Evolutionary conservation across 1,140 invertebrate genomes (phyloP), one percentile per base, ranked within the genome.

Genomic region (Bombus consobrinus): DNA sequence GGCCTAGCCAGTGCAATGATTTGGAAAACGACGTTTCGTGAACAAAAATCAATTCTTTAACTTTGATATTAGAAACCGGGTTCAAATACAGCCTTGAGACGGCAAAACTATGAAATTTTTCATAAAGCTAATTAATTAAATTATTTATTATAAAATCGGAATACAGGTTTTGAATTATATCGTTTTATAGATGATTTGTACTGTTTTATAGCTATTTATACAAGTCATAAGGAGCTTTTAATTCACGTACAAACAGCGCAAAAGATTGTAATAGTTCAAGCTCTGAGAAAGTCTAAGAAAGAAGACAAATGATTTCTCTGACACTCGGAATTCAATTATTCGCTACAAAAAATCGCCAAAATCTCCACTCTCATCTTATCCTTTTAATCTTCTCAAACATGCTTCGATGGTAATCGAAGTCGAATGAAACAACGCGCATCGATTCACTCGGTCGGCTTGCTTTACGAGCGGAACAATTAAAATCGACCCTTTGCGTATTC

Each of bases 401-500:
- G 25, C 28, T 62, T 12, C 59, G 59, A 10, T 28, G 59, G 59
- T n/a, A 62, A 62, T 62, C 28, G 28, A 62, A 62, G 25, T 28
- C 28, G 59, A 62, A n/a, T n/a, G n/a, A 32, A 66, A 34, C 5
- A 66, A 66, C 64, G 64, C 25, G 28, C 28, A 28, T 66, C 12
- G 28, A 62, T 66, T 12, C 32, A 0, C 15, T 32, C 64, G 32
- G 32, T 37, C 15, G 18, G 15, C 0, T 68, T 22, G 2, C 34
- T 39, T 12, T 1, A 41, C 2, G 2, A 41, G 69, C 37, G 22
- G 15, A 37, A 37, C 62, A 68, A 71, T 80, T 80, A 81, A 72
- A 41, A 41, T 64, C 43, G 66, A 73, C 43, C 66, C n/a, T 71
- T 59, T 28, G 73, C 66, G n/a, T 88, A 79, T 87, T 87, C 74